These are phyloP conservation scores for Gymnobelideus leadbeateri DNA, from an alignment of 2,113 vertebrate genomes.

Conservation along the genomic window DNA sequence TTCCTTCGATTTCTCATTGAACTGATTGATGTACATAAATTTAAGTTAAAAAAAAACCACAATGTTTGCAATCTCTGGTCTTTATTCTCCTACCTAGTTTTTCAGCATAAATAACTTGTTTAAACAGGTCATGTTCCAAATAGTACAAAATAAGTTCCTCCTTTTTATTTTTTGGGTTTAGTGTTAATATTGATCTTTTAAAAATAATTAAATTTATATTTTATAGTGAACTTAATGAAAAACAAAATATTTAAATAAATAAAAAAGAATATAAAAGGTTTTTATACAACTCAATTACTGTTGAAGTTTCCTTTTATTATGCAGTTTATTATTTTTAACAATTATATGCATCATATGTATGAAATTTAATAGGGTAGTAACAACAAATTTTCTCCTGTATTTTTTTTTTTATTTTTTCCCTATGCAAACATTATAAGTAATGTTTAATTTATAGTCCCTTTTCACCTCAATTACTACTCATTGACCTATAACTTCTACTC, in stretches of 20 bases:
- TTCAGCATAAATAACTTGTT: neutral
- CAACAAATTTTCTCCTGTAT: neutral
- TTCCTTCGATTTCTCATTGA: neutral
- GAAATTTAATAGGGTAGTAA: neutral
- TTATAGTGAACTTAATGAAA: too few relatives aligned
- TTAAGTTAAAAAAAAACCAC: neutral
- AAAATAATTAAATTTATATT: too few relatives aligned
- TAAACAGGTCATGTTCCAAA: too few relatives aligned
- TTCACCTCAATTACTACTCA: neutral
- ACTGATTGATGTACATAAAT: neutral
- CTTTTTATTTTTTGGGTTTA: too few relatives aligned
- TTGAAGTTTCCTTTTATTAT: too few relatives aligned
- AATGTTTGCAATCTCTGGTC: neutral
- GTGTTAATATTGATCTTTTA: too few relatives aligned
- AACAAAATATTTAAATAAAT: too few relatives aligned
- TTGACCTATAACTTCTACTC: neutral
- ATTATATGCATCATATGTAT: neutral
- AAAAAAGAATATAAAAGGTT: too few relatives aligned
- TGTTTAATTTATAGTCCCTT: neutral
- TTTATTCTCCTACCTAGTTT: neutral
- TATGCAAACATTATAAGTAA: neutral
- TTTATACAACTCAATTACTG: too few relatives aligned
- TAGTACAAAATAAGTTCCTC: too few relatives aligned
- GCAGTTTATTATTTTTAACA: too few relatives aligned
- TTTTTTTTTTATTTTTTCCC: neutral